Conservation (phyloP, 30 jellyfish, hydroid and myxozoan genomes). For the Aurelia coerulea region DNA sequence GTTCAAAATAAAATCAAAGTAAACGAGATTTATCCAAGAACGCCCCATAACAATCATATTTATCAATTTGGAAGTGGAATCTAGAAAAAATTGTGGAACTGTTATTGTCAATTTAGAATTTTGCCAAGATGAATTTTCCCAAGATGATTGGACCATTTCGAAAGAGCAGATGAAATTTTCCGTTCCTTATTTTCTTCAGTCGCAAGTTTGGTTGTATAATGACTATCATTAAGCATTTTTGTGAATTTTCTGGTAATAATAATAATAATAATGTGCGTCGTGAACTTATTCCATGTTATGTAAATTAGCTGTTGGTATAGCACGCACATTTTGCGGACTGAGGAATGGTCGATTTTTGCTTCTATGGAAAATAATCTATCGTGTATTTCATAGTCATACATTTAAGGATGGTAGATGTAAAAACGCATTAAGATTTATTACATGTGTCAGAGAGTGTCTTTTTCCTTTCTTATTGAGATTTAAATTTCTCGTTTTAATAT, state of each 20-base stretch:
- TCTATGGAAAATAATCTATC: conserved; percentile 2
- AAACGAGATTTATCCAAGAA: too few species aligned
- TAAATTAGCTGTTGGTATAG: not conserved
- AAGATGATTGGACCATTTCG: too few species aligned
- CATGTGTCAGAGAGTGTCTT: not conserved
- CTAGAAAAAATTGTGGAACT: too few species aligned
- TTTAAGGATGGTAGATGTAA: not conserved
- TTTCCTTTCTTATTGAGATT: not conserved
- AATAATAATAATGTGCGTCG: conserved; percentile 1
- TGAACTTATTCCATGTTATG: not conserved
- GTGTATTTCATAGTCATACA: not conserved
- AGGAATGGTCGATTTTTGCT: not conserved
- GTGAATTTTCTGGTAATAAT: not conserved
- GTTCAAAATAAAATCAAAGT: too few species aligned
- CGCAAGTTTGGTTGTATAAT: not conserved
- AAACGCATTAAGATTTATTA: not conserved
- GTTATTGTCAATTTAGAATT: too few species aligned
- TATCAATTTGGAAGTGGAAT: too few species aligned
- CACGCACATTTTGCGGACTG: not conserved
- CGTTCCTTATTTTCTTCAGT: not conserved
- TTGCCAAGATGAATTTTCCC: too few species aligned
- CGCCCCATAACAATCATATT: too few species aligned
- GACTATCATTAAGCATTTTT: not conserved
- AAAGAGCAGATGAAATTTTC: not conserved
- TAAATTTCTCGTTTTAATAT: too few species aligned